Evolutionary conservation across 2,113 vertebrate genomes (phyloP), one percentile per base, ranked within the genome.

Genomic region (Elephas maximus): DNA sequence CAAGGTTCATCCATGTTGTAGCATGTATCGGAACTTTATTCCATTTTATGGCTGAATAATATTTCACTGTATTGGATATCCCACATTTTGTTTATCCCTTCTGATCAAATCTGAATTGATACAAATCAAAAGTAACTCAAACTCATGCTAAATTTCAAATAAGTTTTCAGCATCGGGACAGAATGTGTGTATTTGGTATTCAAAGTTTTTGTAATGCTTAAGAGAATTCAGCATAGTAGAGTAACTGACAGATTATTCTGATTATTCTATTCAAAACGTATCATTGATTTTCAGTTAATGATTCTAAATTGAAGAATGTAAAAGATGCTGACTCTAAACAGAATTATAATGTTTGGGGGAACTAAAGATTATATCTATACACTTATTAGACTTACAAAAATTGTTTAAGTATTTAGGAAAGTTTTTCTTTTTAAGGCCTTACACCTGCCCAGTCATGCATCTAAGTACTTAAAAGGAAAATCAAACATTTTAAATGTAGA

Each of bases 401-500:
- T 9, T 21, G 10, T 63, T 79, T 80, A 82, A 69, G 41, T 87
- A 88, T 45, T 91, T 94, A 83, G 41, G n/a, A 60, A 79, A 28
- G 62, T 28, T 92, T 90, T 84, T 73, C 23, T 84, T 78, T 5
- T 63, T 62, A 51, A n/a, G 21, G 41, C 73, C 45, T 73, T 45
- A 63, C 15, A 44, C 24, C 37, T 78, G 4, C 53, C 44, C 79
- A 65, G 23, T 84, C 79, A 89, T 84, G 44, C 5, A 57, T 73
- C 73, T 80, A 78, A 60, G 30, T 37, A 44, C 57, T 45, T 89
- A 73, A 67, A 84, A 67, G 51, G 73, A 86, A 88, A 96, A 80
- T 10, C n/a, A 65, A 57, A n/a, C 83, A 78, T 63, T 6, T 79
- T 83, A 79, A 73, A 96, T 92, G 87, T 83, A 71, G 67, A 65